A percentile compares a stretch with the other conserved stretches of the same genome.
Evolutionary conservation across 2,113 vertebrate genomes (phyloP).

Genomic region (Indicator indicator): DNA sequence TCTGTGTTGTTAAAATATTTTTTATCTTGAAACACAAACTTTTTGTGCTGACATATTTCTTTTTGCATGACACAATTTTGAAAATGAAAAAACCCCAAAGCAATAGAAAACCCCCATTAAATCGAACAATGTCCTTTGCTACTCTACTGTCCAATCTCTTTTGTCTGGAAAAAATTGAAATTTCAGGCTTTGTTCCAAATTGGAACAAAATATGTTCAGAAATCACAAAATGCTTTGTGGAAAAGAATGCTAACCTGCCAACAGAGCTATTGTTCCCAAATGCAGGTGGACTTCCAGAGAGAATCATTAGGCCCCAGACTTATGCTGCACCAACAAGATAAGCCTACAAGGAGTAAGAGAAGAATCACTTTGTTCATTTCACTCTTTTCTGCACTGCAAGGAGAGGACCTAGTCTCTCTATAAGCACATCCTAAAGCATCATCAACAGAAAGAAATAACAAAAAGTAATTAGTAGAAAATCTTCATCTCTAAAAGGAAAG

Average conservation of each 20-base stretch:
- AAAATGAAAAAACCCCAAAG: neutral
- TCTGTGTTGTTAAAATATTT: slow-evolving; percentile 45
- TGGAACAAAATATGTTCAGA: neutral
- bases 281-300: slow-evolving; percentile 1
- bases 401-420: neutral
- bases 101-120: neutral
- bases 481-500: neutral
- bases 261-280: neutral
- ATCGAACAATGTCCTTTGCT: neutral
- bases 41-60: slow-evolving; percentile 48
- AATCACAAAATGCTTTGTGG: slow-evolving; percentile 14
- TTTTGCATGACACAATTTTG: slow-evolving; percentile 10
- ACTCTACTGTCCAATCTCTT: neutral
- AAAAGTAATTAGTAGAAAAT: neutral
- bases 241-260: neutral
- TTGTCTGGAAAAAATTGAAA: slow-evolving; percentile 10
- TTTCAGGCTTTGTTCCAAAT: neutral
- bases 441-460: neutral
- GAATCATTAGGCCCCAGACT: neutral
- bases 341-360: neutral
- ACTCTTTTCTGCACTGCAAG: neutral
- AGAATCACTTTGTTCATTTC: neutral
- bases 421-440: neutral
- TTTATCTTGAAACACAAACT: slow-evolving; percentile 54
- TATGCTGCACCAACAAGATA: neutral